Conservation (phyloP, 2,797 vertebrate genomes). For the Rhabdomys pumilio region DNA sequence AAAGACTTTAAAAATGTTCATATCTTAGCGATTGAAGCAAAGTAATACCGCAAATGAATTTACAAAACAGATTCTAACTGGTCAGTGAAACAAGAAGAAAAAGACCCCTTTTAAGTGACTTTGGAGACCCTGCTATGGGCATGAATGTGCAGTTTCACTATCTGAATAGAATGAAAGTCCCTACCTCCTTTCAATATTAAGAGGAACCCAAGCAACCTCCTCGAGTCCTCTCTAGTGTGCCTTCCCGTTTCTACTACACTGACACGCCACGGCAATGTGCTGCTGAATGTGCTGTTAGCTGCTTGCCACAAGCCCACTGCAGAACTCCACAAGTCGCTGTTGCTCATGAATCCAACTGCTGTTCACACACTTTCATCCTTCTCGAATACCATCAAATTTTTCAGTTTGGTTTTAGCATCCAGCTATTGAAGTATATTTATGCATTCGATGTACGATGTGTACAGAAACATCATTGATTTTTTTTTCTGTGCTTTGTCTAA, state of each 20-base stretch:
- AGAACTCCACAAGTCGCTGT: background rate
- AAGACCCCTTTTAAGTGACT: conserved; percentile 66
- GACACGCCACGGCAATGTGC: accelerated
- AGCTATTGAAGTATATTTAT: background rate
- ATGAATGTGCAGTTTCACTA: background rate
- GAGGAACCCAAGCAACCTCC: background rate
- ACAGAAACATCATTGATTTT: background rate
- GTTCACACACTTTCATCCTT: background rate
- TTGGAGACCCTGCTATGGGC: conserved; percentile 71
- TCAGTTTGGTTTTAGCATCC: background rate
- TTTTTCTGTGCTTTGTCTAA: background rate
- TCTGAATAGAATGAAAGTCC: background rate
- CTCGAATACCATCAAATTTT: background rate
- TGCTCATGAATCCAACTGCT: background rate
- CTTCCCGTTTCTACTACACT: conserved; percentile 6
- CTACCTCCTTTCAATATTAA: conserved; percentile 32
- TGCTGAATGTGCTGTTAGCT: conserved; percentile 17
- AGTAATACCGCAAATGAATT: conserved; percentile 68
- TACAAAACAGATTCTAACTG: conserved; percentile 65
- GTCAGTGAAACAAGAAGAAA: conserved; percentile 53
- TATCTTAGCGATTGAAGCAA: conserved; percentile 29
- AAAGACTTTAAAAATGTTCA: background rate
- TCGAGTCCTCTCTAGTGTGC: accelerated
- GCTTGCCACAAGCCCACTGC: conserved; percentile 40
- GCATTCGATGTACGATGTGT: background rate